Base-by-base conservation (phyloP, 2,888 invertebrate genomes). In the Dynastes grantii region DNA sequence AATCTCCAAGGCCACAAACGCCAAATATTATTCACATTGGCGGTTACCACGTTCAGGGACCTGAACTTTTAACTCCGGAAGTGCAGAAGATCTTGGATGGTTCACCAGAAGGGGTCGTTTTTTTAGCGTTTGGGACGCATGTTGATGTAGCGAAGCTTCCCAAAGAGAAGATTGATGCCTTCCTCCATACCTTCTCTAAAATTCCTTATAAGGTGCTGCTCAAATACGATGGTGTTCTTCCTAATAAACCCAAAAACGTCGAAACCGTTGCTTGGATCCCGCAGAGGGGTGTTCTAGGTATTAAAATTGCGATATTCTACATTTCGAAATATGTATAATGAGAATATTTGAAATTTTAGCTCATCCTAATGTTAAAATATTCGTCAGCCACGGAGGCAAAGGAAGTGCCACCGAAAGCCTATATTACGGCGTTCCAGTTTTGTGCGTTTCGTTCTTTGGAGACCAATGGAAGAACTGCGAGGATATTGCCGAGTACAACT, bases 371-470 rank as follows among this genome's bases (percentile, higher is more conserved):
- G 88, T 91, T 0, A 90, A 89, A 80, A 84, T 90, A 0, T 92
- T 93, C 82, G 90, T 93, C 77, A 91, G 91, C 13, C 91, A 92
- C 83, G 92, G 91, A 29, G 92, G 92, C 0, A 86, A 91, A 58
- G 89, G 92, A 82, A 91, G 92, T 80, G 87, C 90, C 9, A 90
- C 90, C 78, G 92, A 92, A 85, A 89, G 91, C 0, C 87, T 91
- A 32, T 88, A 89, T 76, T 77, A 67, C 64, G 83, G 82, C 13
- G 82, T 83, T 9, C 83, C 83, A 6, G 79, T 83, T 79, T 58
- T 83, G 49, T 79, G 80, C 53, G 80, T 83, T 22, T 80, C 82
- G 6, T 68, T 83, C 8, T 83, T 83, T 76, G 82, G 77, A n/a
- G 83, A 83, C 61, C 40, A 40, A 40, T 40, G 40, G 40, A 40